Evolutionary conservation across 1,140 invertebrate genomes (phyloP), one percentile per base, ranked within the genome.

Genomic region (Drosophila nikananu): DNA sequence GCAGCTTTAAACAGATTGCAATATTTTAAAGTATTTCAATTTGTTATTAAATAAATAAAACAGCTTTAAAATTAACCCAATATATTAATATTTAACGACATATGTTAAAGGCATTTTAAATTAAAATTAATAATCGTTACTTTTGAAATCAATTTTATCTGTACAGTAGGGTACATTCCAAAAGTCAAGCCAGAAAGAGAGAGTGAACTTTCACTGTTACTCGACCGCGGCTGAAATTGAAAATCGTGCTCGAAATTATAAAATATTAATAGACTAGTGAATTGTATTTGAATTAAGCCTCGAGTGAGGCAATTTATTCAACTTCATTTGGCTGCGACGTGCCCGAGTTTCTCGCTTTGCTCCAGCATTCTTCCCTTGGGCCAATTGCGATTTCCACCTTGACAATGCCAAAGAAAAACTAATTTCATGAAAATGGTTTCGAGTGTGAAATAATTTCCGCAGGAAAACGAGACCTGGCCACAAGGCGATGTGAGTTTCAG

Each of bases 401-500:
- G 46, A 41, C 70, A 64, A 72, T 55, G 55, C 44, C 39, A 72
- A 55, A 71, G 86, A 89, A 89, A 89, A 89, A 89, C 84, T 90
- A 89, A 89, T 89, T 90, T 89, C 84, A 84, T 76, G 86, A 72
- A 84, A 90, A 89, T 84, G 74, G 81, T 64, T 89, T 83, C 77
- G 72, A 72, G 81, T 89, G 86, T 84, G 86, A 89, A 89, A 84
- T 90, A 89, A 90, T 90, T 89, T 90, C 67, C 63, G 46, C 39
- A 77, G 70, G 73, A 77, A 67, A 63, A 52, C 39, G 37, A 59
- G 57, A 27, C 35, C 42, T 41, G 66, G 58, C 59, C 70, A 64
- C 81, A 77, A 77, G 63, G 82, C 77, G 39, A 68, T 64, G 49
- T 37, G 64, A 64, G 41, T 70, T 86, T 67, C 79, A 75, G 78